These are phyloP conservation scores for Bombus vancouverensis DNA, from an alignment of 1,140 invertebrate species.

Conservation along the genomic window DNA sequence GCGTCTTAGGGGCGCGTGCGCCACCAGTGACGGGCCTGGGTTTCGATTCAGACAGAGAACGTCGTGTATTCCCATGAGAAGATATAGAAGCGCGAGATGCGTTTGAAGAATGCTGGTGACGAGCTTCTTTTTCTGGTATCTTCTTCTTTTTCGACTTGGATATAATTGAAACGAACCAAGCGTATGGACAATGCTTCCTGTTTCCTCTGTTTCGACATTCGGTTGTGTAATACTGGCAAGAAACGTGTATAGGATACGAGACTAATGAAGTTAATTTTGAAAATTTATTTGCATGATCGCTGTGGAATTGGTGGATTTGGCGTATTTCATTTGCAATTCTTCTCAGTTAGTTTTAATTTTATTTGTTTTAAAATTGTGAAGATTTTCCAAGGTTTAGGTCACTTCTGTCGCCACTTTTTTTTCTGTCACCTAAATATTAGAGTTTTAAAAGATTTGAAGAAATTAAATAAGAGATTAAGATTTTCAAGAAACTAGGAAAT, in stretches of 20 bases:
- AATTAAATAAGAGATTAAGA: not conserved
- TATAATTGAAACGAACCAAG: conserved; percentile 10
- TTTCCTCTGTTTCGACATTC: not conserved
- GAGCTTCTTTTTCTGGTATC: not conserved
- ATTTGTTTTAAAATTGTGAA: too few species aligned
- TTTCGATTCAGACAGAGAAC: conserved; percentile 52
- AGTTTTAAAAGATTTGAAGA: not conserved
- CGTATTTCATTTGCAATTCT: not conserved
- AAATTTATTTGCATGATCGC: not conserved
- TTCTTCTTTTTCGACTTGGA: too few species aligned
- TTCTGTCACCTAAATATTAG: not conserved
- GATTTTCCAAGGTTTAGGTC: not conserved
- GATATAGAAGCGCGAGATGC: conserved; percentile 33
- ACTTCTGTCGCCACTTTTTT: accelerated
- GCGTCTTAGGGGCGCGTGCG: conserved; percentile 8
- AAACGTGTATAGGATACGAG: not conserved
- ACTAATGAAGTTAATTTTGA: not conserved
- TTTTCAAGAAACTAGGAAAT: too few species aligned
- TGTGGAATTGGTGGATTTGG: not conserved
- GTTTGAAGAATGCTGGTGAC: conserved; percentile 37
- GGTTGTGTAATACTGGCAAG: not conserved
- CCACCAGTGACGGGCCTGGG: not conserved
- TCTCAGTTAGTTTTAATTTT: too few species aligned
- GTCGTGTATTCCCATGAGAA: conserved; percentile 35
- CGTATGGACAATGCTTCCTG: too few species aligned